Conservation (phyloP, 2,113 vertebrate genomes). For the Ivindomyrus marchei region DNA sequence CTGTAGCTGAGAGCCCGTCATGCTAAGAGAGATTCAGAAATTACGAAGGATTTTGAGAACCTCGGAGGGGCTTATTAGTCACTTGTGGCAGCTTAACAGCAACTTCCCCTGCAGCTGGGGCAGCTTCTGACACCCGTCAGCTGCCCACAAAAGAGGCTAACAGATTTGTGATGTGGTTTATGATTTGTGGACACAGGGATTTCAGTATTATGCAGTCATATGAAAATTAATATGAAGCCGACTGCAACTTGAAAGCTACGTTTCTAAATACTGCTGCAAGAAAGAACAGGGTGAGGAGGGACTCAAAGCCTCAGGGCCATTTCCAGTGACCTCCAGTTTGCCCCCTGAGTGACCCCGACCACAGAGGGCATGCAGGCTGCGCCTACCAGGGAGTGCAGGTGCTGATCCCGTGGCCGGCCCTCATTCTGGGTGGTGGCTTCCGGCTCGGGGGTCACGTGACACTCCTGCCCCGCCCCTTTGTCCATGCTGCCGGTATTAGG, state of each 20-base stretch:
- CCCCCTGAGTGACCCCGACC: not conserved
- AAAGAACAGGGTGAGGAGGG: not conserved
- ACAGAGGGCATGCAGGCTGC: not conserved
- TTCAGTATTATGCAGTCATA: not conserved
- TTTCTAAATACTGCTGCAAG: not conserved
- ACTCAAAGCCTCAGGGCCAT: not conserved
- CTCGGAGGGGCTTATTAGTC: slow-evolving; percentile 45
- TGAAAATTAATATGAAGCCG: not conserved
- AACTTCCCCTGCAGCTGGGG: not conserved
- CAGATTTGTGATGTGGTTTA: not conserved
- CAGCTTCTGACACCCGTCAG: not conserved
- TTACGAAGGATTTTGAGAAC: slow-evolving; percentile 35
- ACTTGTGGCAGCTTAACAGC: slow-evolving; percentile 38
- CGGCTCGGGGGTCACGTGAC: slow-evolving; percentile 47
- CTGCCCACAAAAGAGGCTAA: not conserved
- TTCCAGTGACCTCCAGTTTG: not conserved
- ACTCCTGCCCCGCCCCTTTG: slow-evolving; percentile 48
- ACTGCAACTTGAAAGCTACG: not conserved
- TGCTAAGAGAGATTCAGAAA: slow-evolving; percentile 4
- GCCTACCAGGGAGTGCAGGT: slow-evolving; percentile 59
- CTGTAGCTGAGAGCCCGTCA: too few species aligned
- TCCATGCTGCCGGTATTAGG: slow-evolving; percentile 53
- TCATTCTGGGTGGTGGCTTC: slow-evolving; percentile 51
- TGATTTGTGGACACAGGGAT: not conserved
- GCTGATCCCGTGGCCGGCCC: slow-evolving; percentile 47